Percentiles rank a stretch among this genome's conserved stretches.
Conservation (phyloP, 1,140 invertebrate genomes). For the Elysia chlorotica region DNA sequence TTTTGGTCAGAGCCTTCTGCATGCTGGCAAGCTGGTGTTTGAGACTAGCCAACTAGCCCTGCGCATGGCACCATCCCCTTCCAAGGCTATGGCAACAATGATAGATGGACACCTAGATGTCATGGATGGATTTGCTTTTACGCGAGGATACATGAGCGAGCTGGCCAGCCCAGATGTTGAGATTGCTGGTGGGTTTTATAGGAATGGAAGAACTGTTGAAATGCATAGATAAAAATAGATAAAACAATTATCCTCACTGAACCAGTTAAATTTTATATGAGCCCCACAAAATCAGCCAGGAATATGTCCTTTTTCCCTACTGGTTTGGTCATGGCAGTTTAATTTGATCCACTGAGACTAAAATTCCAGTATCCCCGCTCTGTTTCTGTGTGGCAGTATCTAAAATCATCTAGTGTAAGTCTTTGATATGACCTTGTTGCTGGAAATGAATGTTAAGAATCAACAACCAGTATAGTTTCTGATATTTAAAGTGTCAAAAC, state of each 20-base stretch:
- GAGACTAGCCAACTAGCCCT: slow-evolving; percentile 67
- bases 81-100: no score
- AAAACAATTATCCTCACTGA: no score
- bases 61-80: slow-evolving; percentile 33
- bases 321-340: no score
- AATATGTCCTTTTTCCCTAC: no score
- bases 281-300: no score
- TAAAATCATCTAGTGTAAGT: background rate
- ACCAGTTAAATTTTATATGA: no score
- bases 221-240: no score
- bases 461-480: background rate
- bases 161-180: slow-evolving; percentile 45
- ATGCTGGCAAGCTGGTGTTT: slow-evolving; percentile 86
- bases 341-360: no score
- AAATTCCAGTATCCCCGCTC: background rate
- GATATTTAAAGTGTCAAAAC: background rate
- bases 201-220: no score
- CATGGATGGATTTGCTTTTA: slow-evolving; percentile 40
- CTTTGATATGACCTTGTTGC: background rate
- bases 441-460: background rate
- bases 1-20: slow-evolving; percentile 92
- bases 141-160: slow-evolving; percentile 55
- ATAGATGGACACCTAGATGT: no score
- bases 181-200: background rate
- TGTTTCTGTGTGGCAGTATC: background rate